Evolutionary conservation across 2,113 vertebrate genomes (phyloP), one percentile per base, ranked within the genome.

Genomic region (Numenius arquata): DNA sequence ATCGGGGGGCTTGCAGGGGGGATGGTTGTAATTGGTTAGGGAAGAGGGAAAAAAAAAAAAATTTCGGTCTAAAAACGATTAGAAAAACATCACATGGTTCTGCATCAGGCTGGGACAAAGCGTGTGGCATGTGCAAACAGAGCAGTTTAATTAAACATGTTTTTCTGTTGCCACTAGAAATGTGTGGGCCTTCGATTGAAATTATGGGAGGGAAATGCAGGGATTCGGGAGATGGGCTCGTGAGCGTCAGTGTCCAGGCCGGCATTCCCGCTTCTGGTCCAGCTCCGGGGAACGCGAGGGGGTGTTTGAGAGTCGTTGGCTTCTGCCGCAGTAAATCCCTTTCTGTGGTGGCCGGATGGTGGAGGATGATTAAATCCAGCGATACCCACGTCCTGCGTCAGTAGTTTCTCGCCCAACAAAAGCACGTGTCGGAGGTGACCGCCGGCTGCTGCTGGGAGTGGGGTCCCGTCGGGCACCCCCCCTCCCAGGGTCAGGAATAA

Each of bases 181-280:
- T 59, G 47, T 47, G 81, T 13, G 8, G 34, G 78, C 72, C 61
- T 45, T 15, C 3, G n/a, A 8, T 3, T 25, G 72, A 43, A 59
- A 30, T 41, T 8, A 6, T 16, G 27, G 21, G 43, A 66, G 89
- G 85, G 30, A 38, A 45, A 23, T 4, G 3, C 36, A 2, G 15
- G 17, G 3, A 0, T 14, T 0, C n/a, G 80, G 61, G 50, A n/a
- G 47, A 1, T 6, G 5, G 0, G 21, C 34, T 32, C 9, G 52
- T 3, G 30, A 11, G 9, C 11, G 40, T 12, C 36, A 3, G 43
- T 12, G 9, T 7, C 68, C 76, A n/a, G 4, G 4, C 76, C 27
- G 65, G 45, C 29, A 1, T 12, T 40, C 11, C 50, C 38, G 2
- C 29, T 8, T 22, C 10, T 62, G 8, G 32, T 5, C 40, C 65